Conservation (phyloP, 1,140 invertebrate species). For the Anastatus disparis region DNA sequence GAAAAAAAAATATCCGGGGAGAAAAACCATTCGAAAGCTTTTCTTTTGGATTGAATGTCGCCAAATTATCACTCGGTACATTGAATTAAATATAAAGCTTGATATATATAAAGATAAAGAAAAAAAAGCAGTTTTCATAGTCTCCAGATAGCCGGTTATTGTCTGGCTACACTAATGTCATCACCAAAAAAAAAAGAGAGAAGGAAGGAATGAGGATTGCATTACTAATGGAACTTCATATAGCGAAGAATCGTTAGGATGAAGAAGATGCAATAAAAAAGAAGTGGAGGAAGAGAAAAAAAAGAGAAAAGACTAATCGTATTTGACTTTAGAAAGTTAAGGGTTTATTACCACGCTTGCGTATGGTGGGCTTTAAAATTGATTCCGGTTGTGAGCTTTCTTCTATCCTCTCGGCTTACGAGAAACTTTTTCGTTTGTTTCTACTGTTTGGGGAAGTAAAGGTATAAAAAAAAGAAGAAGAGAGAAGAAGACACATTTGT, state of each 20-base stretch:
- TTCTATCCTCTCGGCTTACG: neutral
- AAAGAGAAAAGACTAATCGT: too few species aligned
- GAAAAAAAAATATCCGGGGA: too few species aligned
- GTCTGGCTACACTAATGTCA: constrained; percentile 40
- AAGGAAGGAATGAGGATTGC: too few species aligned
- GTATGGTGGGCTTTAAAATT: constrained; percentile 9
- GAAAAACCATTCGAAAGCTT: neutral
- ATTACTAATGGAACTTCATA: constrained; percentile 22
- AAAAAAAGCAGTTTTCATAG: too few species aligned
- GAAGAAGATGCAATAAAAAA: neutral
- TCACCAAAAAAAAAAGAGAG: too few species aligned
- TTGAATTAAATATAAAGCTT: constrained; percentile 55
- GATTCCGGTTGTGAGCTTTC: neutral
- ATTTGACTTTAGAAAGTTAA: neutral
- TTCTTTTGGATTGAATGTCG: constrained; percentile 45
- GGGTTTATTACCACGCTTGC: neutral
- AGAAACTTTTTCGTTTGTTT: neutral
- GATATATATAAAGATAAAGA: too few species aligned
- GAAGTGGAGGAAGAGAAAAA: too few species aligned
- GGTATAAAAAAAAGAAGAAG: too few species aligned
- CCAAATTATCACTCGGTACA: constrained; percentile 47
- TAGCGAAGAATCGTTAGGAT: neutral
- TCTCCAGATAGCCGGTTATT: too few species aligned
- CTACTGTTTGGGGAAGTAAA: too few species aligned
- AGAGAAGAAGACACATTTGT: constrained; percentile 16